A percentile compares a stretch with the other conserved stretches of the same genome.
Conservation (phyloP, 2,113 vertebrate genomes). For the Periophthalmus modestus region DNA sequence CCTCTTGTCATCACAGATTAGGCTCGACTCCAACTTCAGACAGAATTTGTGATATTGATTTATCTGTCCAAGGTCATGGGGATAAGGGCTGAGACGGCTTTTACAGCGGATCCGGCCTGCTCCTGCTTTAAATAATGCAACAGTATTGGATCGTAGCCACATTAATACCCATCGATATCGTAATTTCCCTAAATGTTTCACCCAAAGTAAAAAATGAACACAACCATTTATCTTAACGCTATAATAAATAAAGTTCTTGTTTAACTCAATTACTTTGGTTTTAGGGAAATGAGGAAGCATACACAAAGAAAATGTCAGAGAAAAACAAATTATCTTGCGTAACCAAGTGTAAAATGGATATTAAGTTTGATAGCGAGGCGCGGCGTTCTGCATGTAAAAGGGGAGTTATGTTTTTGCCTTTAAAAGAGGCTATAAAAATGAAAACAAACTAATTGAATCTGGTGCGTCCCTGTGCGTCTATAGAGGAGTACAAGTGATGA, state of each 20-base stretch:
- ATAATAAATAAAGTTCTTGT: background rate
- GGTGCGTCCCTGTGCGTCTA: background rate
- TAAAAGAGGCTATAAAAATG: background rate
- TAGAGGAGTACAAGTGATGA: background rate
- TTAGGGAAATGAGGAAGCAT: slow-evolving; percentile 14
- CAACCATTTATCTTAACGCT: background rate
- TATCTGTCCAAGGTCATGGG: slow-evolving; percentile 53
- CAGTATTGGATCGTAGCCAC: slow-evolving; percentile 8
- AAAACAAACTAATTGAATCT: background rate
- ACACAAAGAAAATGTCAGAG: slow-evolving; percentile 19
- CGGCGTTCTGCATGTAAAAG: background rate
- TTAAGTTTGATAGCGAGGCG: background rate
- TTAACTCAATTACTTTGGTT: slow-evolving; percentile 30
- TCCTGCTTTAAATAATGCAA: slow-evolving; percentile 34
- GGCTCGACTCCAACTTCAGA: slow-evolving; percentile 39
- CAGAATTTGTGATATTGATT: slow-evolving; percentile 63
- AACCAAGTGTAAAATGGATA: background rate
- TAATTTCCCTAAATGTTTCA: background rate
- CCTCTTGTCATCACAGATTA: slow-evolving; percentile 60
- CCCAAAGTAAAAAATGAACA: background rate
- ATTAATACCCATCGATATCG: slow-evolving; percentile 16
- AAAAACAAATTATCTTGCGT: slow-evolving; percentile 21
- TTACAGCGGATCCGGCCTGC: slow-evolving; percentile 35
- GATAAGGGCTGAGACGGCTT: slow-evolving; percentile 35
- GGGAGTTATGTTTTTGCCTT: background rate